Evolutionary conservation across 2,888 invertebrate species (phyloP), one percentile per base, ranked within the genome.

Genomic region (Hemaris fuciformis): DNA sequence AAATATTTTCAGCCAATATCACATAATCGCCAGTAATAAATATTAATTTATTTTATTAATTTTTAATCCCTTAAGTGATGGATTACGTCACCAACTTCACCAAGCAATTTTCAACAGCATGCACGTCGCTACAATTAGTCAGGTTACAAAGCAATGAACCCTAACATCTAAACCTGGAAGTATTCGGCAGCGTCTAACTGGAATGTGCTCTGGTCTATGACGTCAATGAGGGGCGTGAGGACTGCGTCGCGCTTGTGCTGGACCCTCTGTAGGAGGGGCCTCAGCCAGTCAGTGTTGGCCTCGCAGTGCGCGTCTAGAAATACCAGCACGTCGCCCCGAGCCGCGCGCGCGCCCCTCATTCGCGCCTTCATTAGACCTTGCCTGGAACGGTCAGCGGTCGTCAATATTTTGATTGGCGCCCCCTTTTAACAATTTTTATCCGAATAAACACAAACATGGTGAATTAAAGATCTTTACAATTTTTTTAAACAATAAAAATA

Each of bases 251-350:
- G 91, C 68, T 98, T 96, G 77, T 87, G 80, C 4, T 66, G 63
- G 23, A 84, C 59, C 60, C 98, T 93, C 68, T 96, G 94, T 69
- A 99, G 91, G 58, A 99, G 86, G 0, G 99, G 99, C 78, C 99
- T 96, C 67, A 98, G 92, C 98, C 98, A 98, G 67, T 95, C 94
- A 1, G 88, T 78, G 53, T 93, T 94, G 1, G 94, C 95, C 91
- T 98, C 98, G 87, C 98, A 98, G 84, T 98, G 98, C 8, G 98
- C 97, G 90, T 98, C 98, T 62, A 98, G 93, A 88, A 98, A 98
- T 48, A 98, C 93, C 27, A 98, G 89, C 34, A 96, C 96, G 80
- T 97, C 96, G 0, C 97, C 98, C 0, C 93, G 91, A 0, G 99
- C 97, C 2, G 94, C 93, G 64, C 96, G 94, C 0, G 99, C 99